A percentile compares a stretch with the other conserved stretches of the same genome.
These are phyloP conservation scores for Artibeus lituratus DNA, from an alignment of 2,797 vertebrate species.

Conservation along the genomic window DNA sequence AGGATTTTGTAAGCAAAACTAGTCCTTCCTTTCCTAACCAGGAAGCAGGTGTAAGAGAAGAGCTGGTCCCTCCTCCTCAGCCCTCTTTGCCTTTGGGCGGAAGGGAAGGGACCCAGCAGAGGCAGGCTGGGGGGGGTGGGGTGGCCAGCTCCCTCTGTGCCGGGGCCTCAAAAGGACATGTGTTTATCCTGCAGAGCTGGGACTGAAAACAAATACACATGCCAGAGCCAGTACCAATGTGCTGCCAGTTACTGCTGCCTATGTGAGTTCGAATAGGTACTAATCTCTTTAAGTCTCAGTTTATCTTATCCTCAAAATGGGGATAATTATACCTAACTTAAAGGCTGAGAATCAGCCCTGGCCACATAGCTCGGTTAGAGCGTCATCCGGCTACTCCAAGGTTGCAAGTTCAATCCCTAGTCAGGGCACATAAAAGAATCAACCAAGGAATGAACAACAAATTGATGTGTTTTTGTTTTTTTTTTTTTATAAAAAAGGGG, in stretches of 20 bases:
- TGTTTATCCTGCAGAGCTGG: background rate
- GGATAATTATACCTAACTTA: background rate
- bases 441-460: too few species aligned
- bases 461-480: too few species aligned
- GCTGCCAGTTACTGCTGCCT: background rate
- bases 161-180: background rate
- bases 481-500: background rate
- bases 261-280: background rate
- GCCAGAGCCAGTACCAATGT: background rate
- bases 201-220: background rate
- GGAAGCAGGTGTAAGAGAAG: background rate
- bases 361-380: too few species aligned
- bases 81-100: background rate
- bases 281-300: background rate
- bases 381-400: too few species aligned
- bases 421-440: too few species aligned
- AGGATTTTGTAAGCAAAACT: background rate
- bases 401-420: too few species aligned
- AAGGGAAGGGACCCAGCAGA: background rate
- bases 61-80: background rate
- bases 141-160: background rate
- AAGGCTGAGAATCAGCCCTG: background rate
- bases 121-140: background rate
- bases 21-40: background rate
- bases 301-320: constrained; percentile 14